These are phyloP conservation scores for Zingel zingel DNA, from an alignment of 2,113 vertebrate species.

Conservation along the genomic window DNA sequence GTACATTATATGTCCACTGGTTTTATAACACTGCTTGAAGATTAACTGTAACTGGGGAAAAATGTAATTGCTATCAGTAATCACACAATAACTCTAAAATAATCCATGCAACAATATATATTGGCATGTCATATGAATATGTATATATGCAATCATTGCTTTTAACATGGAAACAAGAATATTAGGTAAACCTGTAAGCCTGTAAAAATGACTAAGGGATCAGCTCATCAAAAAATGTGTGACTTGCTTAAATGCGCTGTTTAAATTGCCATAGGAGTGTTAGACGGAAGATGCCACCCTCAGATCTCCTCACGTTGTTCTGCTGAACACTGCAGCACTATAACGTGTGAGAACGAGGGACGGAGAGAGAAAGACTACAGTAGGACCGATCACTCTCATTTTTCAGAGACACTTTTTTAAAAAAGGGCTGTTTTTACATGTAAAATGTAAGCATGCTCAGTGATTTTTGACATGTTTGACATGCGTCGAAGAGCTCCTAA, in stretches of 20 bases:
- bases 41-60: not conserved
- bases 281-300: conserved; percentile 55
- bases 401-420: not conserved
- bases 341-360: conserved; percentile 1
- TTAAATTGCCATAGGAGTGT: conserved; percentile 12
- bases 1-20: not conserved
- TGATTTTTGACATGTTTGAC: not conserved
- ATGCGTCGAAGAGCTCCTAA: not conserved
- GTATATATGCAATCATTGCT: not conserved
- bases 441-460: not conserved
- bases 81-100: not conserved
- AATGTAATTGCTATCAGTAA: not conserved
- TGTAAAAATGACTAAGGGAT: not conserved
- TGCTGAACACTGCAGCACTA: conserved; percentile 23
- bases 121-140: not conserved
- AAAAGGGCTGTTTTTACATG: not conserved
- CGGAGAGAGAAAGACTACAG: not conserved
- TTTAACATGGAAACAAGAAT: not conserved
- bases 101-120: not conserved
- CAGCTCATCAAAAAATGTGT: conserved; percentile 47
- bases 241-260: conserved; percentile 19
- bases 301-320: conserved; percentile 37
- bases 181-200: not conserved
- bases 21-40: not conserved
- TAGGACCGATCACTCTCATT: not conserved